Evolutionary conservation across 2,888 invertebrate species (phyloP).

Genomic region (Dinocampus coccinellae): DNA sequence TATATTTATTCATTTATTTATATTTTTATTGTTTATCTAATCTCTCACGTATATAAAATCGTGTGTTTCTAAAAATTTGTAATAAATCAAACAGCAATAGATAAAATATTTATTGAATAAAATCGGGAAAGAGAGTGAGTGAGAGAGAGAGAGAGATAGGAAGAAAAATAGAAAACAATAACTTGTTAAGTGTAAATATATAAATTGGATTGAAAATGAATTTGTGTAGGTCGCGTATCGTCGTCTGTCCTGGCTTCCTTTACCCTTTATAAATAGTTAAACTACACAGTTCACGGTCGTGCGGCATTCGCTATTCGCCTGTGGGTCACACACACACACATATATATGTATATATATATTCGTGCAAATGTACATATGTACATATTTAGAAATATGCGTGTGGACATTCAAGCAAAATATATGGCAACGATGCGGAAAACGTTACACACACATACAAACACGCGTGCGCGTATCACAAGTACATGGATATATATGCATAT

Average conservation of each 20-base stretch:
- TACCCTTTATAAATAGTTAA: conserved; percentile 16
- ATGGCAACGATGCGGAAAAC: background rate
- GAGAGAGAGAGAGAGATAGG: too few species aligned
- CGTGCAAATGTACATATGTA: background rate
- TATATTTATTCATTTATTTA: too few species aligned
- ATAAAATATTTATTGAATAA: too few species aligned
- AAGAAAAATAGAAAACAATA: background rate
- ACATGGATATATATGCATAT: background rate
- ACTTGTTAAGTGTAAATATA: background rate
- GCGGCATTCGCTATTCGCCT: conserved; percentile 12
- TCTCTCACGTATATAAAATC: too few species aligned
- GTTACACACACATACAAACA: background rate
- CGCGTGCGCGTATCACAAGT: background rate
- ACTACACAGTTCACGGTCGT: conserved; percentile 33
- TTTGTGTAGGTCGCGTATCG: background rate
- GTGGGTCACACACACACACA: conserved; percentile 23
- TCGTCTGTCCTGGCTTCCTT: conserved; percentile 1
- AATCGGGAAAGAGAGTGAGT: too few species aligned
- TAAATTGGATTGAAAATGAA: background rate
- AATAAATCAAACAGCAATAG: too few species aligned
- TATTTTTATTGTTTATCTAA: too few species aligned
- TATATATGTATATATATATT: background rate
- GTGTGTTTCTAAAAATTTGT: too few species aligned
- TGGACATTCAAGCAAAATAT: background rate
- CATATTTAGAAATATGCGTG: background rate